These are phyloP conservation scores for Orthosia gracilis DNA, from an alignment of 2,888 invertebrate genomes.

Conservation along the genomic window DNA sequence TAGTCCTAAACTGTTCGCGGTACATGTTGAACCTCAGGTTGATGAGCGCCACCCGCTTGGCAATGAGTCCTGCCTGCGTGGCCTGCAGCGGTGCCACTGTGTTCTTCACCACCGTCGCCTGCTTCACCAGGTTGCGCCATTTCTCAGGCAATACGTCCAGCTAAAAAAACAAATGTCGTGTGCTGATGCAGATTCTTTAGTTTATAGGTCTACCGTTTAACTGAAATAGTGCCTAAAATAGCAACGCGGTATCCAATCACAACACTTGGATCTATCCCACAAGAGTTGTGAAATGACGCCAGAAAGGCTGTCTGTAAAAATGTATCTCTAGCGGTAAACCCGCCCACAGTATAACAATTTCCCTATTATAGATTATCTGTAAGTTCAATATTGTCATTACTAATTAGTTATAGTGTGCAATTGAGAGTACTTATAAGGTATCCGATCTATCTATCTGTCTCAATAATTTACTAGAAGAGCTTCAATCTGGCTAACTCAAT, in stretches of 20 bases:
- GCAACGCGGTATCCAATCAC: no score
- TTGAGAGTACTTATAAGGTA: no score
- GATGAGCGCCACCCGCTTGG: conserved; percentile 95
- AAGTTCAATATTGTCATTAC: no score
- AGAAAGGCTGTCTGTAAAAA: not conserved
- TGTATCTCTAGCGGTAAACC: not conserved
- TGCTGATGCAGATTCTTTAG: no score
- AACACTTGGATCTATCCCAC: no score
- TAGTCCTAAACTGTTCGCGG: conserved; percentile 93
- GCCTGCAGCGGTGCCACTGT: conserved; percentile 97
- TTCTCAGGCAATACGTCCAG: conserved; percentile 96
- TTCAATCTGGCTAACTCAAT: no score
- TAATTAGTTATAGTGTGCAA: no score
- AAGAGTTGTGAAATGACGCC: not conserved
- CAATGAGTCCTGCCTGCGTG: conserved; percentile 96
- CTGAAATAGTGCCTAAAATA: not conserved
- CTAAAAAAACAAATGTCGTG: conserved; percentile 66
- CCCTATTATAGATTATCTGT: no score
- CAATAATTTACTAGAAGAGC: no score
- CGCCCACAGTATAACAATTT: no score
- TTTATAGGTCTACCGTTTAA: not conserved
- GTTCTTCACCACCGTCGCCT: conserved; percentile 96
- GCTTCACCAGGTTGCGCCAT: conserved; percentile 96
- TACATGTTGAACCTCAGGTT: conserved; percentile 95
- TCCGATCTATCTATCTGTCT: no score